These are phyloP conservation scores for Eupithecia inturbata DNA, from an alignment of 2,888 invertebrate genomes.

Conservation along the genomic window DNA sequence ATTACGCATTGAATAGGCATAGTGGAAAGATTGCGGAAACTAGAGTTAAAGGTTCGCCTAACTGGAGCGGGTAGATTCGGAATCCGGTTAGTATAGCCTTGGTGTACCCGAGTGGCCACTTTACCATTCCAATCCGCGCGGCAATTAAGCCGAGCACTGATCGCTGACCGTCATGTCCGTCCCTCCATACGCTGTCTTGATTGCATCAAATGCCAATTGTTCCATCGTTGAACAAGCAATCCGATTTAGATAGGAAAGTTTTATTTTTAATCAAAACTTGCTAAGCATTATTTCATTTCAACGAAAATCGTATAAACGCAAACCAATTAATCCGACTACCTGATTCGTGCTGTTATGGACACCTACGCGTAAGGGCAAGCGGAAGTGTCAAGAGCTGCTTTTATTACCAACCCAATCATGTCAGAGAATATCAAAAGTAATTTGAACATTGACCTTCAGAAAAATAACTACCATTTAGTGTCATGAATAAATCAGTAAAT, in stretches of 20 bases:
- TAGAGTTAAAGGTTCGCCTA: constrained; percentile 77
- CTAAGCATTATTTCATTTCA: not conserved
- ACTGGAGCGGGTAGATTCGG: constrained; percentile 79
- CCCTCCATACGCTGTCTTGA: constrained; percentile 48
- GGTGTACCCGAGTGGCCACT: constrained; percentile 78
- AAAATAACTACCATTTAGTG: constrained; percentile 61
- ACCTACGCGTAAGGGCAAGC: constrained; percentile 3
- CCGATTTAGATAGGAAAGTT: not conserved
- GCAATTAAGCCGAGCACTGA: constrained; percentile 73
- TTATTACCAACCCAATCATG: constrained; percentile 17
- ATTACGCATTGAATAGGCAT: constrained; percentile 40
- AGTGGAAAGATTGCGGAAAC: constrained; percentile 71
- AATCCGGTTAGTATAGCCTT: constrained; percentile 82
- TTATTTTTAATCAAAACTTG: not conserved
- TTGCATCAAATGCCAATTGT: constrained; percentile 34
- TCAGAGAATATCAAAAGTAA: constrained; percentile 18
- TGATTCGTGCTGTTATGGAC: not conserved
- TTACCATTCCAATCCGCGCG: constrained; percentile 78
- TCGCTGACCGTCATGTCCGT: constrained; percentile 61
- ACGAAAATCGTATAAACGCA: not conserved
- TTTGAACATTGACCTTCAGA: constrained; percentile 57
- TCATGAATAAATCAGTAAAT: constrained; percentile 65
- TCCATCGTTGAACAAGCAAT: not conserved
- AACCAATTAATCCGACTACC: not conserved
- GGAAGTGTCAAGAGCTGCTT: constrained; percentile 23